Evolutionary conservation across 2,888 invertebrate species (phyloP).

Genomic region (Mamestra brassicae): DNA sequence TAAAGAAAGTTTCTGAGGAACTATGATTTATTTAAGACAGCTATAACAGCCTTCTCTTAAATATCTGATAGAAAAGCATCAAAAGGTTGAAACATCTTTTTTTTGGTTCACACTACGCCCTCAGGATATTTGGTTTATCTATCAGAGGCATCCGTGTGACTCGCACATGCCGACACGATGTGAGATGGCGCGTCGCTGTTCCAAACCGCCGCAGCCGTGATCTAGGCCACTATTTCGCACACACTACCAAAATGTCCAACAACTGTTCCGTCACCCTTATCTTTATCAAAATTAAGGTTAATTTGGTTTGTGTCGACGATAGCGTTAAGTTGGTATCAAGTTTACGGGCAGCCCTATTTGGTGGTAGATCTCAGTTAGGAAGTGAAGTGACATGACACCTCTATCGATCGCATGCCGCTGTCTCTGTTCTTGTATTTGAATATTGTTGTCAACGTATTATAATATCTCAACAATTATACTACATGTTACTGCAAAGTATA

Average conservation of each 20-base stretch:
- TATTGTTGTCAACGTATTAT: constrained; percentile 62
- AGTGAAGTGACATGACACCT: constrained; percentile 79
- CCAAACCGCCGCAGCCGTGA: constrained; percentile 74
- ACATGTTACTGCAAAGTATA: constrained; percentile 9
- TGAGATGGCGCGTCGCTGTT: constrained; percentile 69
- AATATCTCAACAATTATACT: constrained; percentile 4
- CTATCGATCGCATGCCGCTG: constrained; percentile 77
- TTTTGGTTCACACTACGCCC: not conserved
- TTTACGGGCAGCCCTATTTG: constrained; percentile 78
- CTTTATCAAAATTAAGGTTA: constrained; percentile 17
- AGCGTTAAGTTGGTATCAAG: constrained; percentile 42
- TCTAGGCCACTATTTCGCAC: constrained; percentile 78
- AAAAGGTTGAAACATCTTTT: constrained; percentile 6
- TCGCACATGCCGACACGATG: constrained; percentile 79
- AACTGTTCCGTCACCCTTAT: constrained; percentile 29
- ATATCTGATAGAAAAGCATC: not conserved
- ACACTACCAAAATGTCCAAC: constrained; percentile 54
- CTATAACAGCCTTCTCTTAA: not conserved
- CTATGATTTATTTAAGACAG: too few species aligned
- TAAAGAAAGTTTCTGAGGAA: not conserved
- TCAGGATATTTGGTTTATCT: constrained; percentile 80
- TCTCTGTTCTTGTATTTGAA: constrained; percentile 69
- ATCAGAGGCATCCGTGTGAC: constrained; percentile 80
- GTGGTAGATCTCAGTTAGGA: constrained; percentile 76
- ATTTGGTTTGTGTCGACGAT: constrained; percentile 22